A percentile compares a stretch with the other conserved stretches of the same genome.
Evolutionary conservation across 2,113 vertebrate species (phyloP).

Genomic region (Apistogramma diplotaenia): DNA sequence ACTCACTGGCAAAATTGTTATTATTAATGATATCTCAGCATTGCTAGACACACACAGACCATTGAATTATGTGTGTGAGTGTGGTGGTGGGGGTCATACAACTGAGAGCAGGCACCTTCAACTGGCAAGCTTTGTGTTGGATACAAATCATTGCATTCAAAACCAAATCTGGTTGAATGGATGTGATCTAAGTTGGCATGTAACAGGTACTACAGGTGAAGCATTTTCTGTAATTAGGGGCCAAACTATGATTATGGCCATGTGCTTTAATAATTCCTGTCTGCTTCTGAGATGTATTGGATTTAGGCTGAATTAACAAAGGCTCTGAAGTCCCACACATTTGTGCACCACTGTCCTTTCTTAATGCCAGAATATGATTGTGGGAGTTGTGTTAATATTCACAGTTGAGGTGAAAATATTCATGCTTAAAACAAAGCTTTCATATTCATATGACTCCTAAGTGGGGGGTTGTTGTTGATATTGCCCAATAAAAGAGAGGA

Average conservation of each 20-base stretch:
- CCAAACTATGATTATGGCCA: not conserved
- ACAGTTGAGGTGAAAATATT: constrained; percentile 47
- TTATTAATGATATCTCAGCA: not conserved
- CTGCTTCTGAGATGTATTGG: not conserved
- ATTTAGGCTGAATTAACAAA: not conserved
- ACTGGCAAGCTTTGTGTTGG: not conserved
- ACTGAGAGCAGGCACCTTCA: constrained; percentile 15
- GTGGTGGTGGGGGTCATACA: not conserved
- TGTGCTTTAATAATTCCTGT: not conserved
- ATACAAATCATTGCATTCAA: not conserved
- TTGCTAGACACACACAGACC: not conserved
- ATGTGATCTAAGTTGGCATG: not conserved
- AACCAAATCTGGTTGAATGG: not conserved
- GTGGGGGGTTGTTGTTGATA: constrained; percentile 1
- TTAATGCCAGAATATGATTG: constrained; percentile 17
- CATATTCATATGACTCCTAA: not conserved
- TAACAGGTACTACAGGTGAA: constrained; percentile 26
- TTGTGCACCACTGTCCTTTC: constrained; percentile 13
- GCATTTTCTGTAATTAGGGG: not conserved
- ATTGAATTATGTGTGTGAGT: not conserved
- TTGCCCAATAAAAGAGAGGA: not conserved
- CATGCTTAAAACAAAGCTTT: constrained; percentile 19
- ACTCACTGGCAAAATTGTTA: not conserved
- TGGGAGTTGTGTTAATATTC: constrained; percentile 63
- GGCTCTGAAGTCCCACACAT: constrained; percentile 24